Base-by-base conservation (phyloP, 2,888 invertebrate species). In the Drosophila phalerata region DNA sequence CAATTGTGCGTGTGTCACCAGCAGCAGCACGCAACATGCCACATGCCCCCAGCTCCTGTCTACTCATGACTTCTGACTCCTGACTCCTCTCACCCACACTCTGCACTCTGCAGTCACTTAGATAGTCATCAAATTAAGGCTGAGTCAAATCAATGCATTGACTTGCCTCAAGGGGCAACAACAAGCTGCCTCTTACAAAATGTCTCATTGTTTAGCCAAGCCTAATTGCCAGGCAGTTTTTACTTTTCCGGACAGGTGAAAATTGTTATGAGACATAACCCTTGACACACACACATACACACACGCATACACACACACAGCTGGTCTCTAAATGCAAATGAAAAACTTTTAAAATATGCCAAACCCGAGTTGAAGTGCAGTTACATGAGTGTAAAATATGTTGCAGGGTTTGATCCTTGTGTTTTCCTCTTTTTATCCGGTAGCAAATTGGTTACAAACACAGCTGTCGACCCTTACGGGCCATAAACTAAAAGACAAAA, bases 371-470 rank as follows among this genome's bases (percentile, higher is more conserved):
- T 69, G 38, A 52, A 70, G 60, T 60, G 75, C 56, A 73, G 81
- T 88, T 88, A 83, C 81, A 81, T 65, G 73, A 56, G 56, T 85
- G 73, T 88, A 82, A 81, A 78, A 79, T 75, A 85, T 82, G 76
- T 84, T 64, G 48, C 19, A 32, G 61, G 15, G 53, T 52, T 62
- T 74, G 51, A 67, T 69, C 47, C 51, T 43, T 67, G 38, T 63
- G 55, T 67, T 28, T 55, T 30, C 9, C 25, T 47, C 17, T 37
- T 28, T 58, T 55, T 64, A 51, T 72, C 68, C 88, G 61, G 85
- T 69, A 89, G 84, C 85, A 89, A 85, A 85, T 85, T 85, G 84
- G 84, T 89, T 81, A 89, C 88, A 87, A 83, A 87, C 89, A 89
- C 84, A 85, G 89, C 84, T 85, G 84, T 89, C 88, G 89, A 85